phyloP scores from a whole-genome alignment of 2,113 vertebrate species.

The Rhynchopsitta pachyrhyncha region DNA sequence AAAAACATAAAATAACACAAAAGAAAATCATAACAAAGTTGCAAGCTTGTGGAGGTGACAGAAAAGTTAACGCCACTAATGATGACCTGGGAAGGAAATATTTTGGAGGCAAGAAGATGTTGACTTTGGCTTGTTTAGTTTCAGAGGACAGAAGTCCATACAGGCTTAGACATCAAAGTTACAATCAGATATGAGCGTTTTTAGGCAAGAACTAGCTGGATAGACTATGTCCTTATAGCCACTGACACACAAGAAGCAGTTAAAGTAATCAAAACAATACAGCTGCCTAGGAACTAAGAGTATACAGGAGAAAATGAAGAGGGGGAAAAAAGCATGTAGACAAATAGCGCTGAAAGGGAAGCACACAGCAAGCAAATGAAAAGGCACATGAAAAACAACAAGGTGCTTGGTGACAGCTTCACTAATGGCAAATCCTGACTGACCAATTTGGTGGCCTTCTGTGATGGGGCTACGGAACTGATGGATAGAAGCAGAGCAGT shows the following conservation, averaged over 20 bases:
- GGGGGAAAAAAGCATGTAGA: background rate
- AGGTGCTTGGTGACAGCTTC: background rate
- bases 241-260: background rate
- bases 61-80: background rate
- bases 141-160: background rate
- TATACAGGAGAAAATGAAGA: background rate
- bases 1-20: background rate
- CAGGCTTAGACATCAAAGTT: background rate
- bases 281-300: background rate
- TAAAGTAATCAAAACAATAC: background rate
- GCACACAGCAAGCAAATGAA: background rate
- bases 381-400: background rate
- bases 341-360: background rate
- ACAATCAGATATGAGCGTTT: background rate
- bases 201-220: background rate
- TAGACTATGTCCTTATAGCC: background rate
- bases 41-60: background rate
- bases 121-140: background rate
- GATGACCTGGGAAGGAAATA: background rate
- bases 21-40: background rate
- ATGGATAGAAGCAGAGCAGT: background rate
- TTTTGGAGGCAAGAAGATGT: background rate
- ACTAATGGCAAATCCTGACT: background rate
- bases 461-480: background rate
- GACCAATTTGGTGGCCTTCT: background rate